Conservation (phyloP, 1,140 invertebrate genomes). For the Drosophila nigromelanica region DNA sequence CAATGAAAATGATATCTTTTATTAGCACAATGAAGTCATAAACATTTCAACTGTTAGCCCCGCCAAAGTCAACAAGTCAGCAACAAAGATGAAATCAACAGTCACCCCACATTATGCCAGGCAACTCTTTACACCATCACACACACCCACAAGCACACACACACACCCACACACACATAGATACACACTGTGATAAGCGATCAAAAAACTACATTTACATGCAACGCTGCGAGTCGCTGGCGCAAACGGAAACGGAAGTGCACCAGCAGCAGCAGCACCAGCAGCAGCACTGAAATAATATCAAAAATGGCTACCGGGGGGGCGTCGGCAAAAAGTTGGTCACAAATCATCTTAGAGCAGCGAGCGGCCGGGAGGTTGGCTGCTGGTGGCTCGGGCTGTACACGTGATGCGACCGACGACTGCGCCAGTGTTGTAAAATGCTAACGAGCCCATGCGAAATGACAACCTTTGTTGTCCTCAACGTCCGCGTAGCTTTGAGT, state of each 20-base stretch:
- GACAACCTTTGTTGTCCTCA: slow-evolving; percentile 67
- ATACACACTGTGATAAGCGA: slow-evolving; percentile 61
- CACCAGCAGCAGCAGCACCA: slow-evolving; percentile 37
- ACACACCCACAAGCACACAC: slow-evolving; percentile 16
- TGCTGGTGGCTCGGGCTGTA: background rate
- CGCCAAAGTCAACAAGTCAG: slow-evolving; percentile 75
- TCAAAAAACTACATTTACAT: slow-evolving; percentile 76
- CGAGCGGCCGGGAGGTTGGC: background rate
- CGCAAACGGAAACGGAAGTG: slow-evolving; percentile 73
- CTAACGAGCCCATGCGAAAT: slow-evolving; percentile 68
- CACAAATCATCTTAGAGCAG: slow-evolving; percentile 73
- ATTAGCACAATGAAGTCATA: slow-evolving; percentile 81
- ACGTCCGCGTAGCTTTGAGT: slow-evolving; percentile 39
- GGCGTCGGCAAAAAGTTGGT: slow-evolving; percentile 78
- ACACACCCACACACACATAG: background rate
- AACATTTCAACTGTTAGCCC: slow-evolving; percentile 75
- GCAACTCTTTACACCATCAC: background rate
- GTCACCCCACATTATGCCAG: slow-evolving; percentile 64
- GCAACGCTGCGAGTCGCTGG: slow-evolving; percentile 56
- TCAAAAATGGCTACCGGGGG: slow-evolving; percentile 80
- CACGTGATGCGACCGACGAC: slow-evolving; percentile 64
- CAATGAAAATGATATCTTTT: slow-evolving; percentile 70
- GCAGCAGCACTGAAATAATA: slow-evolving; percentile 71
- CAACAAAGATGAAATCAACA: slow-evolving; percentile 77
- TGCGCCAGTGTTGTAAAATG: slow-evolving; percentile 78